These are phyloP conservation scores for Drosophila insularis DNA, from an alignment of 1,140 invertebrate species.

Conservation along the genomic window DNA sequence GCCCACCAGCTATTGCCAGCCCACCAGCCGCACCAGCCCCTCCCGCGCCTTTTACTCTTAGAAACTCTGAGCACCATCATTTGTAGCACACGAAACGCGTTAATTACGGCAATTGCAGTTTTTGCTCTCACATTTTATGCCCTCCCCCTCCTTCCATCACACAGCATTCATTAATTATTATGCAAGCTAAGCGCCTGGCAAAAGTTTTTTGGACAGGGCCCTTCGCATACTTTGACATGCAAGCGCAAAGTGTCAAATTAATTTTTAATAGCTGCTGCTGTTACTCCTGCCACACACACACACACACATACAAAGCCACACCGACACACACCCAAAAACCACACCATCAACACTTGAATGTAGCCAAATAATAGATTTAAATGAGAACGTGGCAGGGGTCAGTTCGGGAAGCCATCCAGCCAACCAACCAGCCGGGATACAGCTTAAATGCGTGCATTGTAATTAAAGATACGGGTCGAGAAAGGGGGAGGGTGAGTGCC, in stretches of 20 bases:
- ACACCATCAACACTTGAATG: constrained; percentile 39
- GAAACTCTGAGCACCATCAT: constrained; percentile 58
- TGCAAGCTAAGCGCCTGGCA: constrained; percentile 72
- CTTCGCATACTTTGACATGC: constrained; percentile 71
- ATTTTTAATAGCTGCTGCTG: constrained; percentile 69
- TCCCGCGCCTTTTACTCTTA: not conserved
- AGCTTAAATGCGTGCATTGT: constrained; percentile 42
- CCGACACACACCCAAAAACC: constrained; percentile 6
- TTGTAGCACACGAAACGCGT: constrained; percentile 77
- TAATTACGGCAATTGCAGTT: constrained; percentile 76
- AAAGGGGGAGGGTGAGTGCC: too few species aligned
- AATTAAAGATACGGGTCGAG: constrained; percentile 47
- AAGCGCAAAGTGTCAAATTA: constrained; percentile 80
- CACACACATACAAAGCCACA: constrained; percentile 1
- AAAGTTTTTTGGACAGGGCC: constrained; percentile 58
- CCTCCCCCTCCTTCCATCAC: constrained; percentile 15
- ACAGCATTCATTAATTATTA: constrained; percentile 76
- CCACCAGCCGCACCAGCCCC: constrained; percentile 12
- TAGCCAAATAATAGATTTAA: constrained; percentile 80
- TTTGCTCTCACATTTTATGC: constrained; percentile 17
- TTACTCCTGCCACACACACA: constrained; percentile 14
- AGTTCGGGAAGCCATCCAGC: constrained; percentile 4
- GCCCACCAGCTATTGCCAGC: not conserved
- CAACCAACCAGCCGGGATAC: not conserved
- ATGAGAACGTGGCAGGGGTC: constrained; percentile 50